Percentiles rank a stretch among this genome's conserved stretches.
These are phyloP conservation scores for Iselma pallidipennis DNA, from an alignment of 2,888 invertebrate species.

Conservation along the genomic window DNA sequence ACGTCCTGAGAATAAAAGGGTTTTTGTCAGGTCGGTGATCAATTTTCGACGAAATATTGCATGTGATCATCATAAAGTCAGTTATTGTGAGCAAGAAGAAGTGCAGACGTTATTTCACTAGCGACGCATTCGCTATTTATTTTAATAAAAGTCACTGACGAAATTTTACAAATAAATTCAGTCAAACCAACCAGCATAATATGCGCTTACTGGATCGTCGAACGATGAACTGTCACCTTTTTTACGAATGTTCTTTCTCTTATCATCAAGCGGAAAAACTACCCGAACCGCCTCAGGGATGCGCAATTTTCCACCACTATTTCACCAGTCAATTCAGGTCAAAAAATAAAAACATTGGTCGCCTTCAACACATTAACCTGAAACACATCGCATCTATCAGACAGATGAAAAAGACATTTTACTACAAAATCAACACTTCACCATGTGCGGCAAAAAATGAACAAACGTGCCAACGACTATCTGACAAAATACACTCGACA, in stretches of 20 bases:
- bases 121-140: slow-evolving; percentile 14
- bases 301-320: neutral
- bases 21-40: slow-evolving; percentile 23
- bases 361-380: neutral
- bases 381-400: neutral
- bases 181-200: no score
- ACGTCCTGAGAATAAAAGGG: slow-evolving; percentile 24
- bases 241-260: neutral
- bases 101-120: slow-evolving; percentile 23
- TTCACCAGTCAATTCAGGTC: neutral
- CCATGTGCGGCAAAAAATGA: neutral
- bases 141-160: slow-evolving; percentile 11
- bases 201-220: no score
- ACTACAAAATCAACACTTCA: slow-evolving; percentile 10
- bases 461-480: neutral
- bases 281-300: neutral
- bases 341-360: slow-evolving; percentile 3
- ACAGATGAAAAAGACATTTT: slow-evolving; percentile 6
- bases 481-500: neutral
- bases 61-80: slow-evolving; percentile 33
- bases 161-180: neutral
- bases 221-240: neutral
- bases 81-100: slow-evolving; percentile 24
- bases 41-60: slow-evolving; percentile 28
- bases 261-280: neutral